phyloP scores from a whole-genome alignment of 2,113 vertebrate genomes.

The Orycteropus afer region DNA sequence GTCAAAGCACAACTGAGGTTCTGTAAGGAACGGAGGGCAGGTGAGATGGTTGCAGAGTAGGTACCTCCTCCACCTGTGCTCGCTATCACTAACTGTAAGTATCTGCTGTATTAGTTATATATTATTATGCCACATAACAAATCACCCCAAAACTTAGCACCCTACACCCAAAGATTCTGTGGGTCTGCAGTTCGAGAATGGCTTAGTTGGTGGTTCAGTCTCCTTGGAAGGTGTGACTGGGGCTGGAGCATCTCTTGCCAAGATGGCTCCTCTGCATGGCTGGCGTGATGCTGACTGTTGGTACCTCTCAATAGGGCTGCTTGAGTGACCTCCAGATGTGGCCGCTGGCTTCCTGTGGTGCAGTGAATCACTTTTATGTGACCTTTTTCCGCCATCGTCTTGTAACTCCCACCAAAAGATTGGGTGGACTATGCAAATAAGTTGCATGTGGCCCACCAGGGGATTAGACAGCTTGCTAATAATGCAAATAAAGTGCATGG shows the following conservation, averaged over 20 bases:
- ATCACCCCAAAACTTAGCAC: background rate
- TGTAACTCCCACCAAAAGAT: too few relatives aligned
- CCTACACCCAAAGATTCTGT: background rate
- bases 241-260: background rate
- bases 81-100: background rate
- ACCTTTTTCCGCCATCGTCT: too few relatives aligned
- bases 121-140: background rate
- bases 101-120: too few relatives aligned
- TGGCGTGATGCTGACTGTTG: background rate
- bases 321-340: background rate
- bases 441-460: too few relatives aligned
- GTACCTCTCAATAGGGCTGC: background rate
- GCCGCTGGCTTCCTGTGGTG: too few relatives aligned
- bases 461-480: too few relatives aligned
- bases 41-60: background rate
- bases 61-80: background rate
- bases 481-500: too few relatives aligned
- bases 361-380: too few relatives aligned
- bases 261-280: too few relatives aligned
- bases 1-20: too few relatives aligned
- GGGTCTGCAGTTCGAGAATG: background rate
- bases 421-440: too few relatives aligned
- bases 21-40: background rate
- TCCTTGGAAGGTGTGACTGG: background rate
- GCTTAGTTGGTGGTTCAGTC: background rate